Percentiles rank a stretch among this genome's conserved stretches.
Evolutionary conservation across 2,888 invertebrate species (phyloP).

Genomic region (Corythucha ciliata): DNA sequence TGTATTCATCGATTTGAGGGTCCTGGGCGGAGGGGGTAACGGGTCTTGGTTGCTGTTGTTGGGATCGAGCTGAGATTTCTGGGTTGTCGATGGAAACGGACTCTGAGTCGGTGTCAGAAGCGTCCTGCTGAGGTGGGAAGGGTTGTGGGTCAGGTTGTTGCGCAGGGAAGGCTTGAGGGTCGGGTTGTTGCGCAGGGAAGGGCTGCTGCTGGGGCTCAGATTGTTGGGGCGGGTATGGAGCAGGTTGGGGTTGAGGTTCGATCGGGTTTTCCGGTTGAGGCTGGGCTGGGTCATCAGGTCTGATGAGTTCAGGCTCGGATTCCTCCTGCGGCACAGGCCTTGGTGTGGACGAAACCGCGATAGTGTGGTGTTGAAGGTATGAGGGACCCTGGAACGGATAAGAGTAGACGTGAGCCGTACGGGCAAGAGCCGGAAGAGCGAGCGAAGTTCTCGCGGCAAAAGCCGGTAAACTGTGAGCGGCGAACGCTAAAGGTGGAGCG

Average conservation of each 20-base stretch:
- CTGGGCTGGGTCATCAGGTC: not conserved
- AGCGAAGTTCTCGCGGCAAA: conserved; percentile 12
- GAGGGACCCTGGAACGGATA: conserved; percentile 28
- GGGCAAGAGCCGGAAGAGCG: conserved; percentile 2
- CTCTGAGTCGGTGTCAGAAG: conserved; percentile 32
- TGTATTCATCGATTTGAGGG: no score
- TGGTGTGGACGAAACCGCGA: conserved; percentile 8
- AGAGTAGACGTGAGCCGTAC: conserved; percentile 32
- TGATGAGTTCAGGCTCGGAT: conserved; percentile 8
- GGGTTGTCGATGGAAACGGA: conserved; percentile 33
- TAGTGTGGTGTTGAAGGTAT: not conserved
- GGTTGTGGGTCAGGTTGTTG: conserved; percentile 13
- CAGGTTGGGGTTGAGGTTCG: conserved; percentile 20
- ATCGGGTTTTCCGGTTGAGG: conserved; percentile 10
- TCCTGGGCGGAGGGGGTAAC: not conserved
- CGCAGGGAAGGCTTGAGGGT: conserved; percentile 17
- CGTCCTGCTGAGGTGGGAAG: conserved; percentile 24
- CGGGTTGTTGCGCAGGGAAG: conserved; percentile 16
- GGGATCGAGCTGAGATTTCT: conserved; percentile 22
- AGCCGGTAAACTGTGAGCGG: conserved; percentile 8
- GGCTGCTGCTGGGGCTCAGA: conserved; percentile 25
- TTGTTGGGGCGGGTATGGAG: conserved; percentile 28
- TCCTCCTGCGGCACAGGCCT: conserved; percentile 1
- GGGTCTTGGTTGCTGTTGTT: conserved; percentile 3
- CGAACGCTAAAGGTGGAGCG: conserved; percentile 7